These are phyloP conservation scores for Somateria mollissima DNA, from an alignment of 2,797 vertebrate genomes.

Conservation along the genomic window DNA sequence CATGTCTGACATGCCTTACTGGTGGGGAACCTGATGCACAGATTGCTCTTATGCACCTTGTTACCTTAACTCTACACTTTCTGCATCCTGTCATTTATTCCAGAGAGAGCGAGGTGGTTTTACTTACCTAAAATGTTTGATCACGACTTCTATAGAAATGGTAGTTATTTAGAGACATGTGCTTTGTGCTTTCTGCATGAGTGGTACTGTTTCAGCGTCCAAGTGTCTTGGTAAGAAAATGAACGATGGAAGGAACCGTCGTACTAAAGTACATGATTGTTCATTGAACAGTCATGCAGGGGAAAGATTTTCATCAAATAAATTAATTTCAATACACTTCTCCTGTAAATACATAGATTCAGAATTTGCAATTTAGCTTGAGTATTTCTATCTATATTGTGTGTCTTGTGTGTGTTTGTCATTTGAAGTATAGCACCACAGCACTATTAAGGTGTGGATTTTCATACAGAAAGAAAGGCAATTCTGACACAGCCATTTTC, in stretches of 20 bases:
- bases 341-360: not conserved
- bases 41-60: fast-evolving
- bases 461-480: not conserved
- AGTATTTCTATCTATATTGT: not conserved
- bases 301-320: not conserved
- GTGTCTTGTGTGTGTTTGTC: not conserved
- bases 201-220: not conserved
- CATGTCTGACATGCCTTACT: not conserved
- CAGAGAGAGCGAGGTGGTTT: not conserved
- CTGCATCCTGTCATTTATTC: fast-evolving
- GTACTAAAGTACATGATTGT: fast-evolving
- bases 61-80: not conserved
- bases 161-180: not conserved
- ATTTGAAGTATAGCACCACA: not conserved
- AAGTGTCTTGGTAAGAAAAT: not conserved
- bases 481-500: not conserved
- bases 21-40: fast-evolving
- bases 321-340: not conserved
- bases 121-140: not conserved
- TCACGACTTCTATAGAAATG: not conserved
- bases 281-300: not conserved
- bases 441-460: not conserved
- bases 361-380: not conserved
- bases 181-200: fast-evolving
- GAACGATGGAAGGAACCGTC: not conserved